Percentiles rank a stretch among this genome's conserved stretches.
Conservation (phyloP, 2,888 invertebrate genomes). For the Ectropis crepuscularia region DNA sequence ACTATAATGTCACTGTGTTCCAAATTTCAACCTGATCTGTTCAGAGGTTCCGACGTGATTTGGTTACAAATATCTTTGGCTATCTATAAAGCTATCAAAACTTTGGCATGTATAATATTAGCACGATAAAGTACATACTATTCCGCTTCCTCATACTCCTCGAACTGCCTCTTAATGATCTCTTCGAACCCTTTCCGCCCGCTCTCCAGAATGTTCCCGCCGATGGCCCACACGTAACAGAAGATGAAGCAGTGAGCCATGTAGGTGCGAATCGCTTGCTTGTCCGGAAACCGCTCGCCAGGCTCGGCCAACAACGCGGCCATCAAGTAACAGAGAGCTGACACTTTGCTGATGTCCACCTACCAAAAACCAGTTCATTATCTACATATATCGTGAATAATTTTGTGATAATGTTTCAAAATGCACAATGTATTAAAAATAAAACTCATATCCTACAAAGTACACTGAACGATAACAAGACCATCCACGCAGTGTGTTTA, state of each 20-base stretch:
- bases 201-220: conserved; percentile 91
- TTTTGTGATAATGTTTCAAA: too few relatives aligned
- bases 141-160: conserved; percentile 87
- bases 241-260: conserved; percentile 92
- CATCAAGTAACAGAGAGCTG: conserved; percentile 89
- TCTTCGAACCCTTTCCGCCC: conserved; percentile 89
- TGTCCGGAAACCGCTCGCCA: conserved; percentile 85
- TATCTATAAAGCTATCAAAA: too few relatives aligned
- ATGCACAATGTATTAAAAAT: too few relatives aligned
- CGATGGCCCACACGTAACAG: conserved; percentile 93
- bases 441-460: too few relatives aligned
- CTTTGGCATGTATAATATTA: too few relatives aligned
- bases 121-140: conserved; percentile 57
- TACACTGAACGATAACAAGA: too few relatives aligned
- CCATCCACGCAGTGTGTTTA: too few relatives aligned
- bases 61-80: too few relatives aligned
- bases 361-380: conserved; percentile 50
- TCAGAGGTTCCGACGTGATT: too few relatives aligned
- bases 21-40: too few relatives aligned
- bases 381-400: too few relatives aligned
- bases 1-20: too few relatives aligned
- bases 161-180: conserved; percentile 88
- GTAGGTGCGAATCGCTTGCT: conserved; percentile 86
- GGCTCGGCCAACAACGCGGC: conserved; percentile 88
- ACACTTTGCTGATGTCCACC: conserved; percentile 93